Conservation (phyloP, 2,113 vertebrate genomes). For the Anas platyrhynchos region DNA sequence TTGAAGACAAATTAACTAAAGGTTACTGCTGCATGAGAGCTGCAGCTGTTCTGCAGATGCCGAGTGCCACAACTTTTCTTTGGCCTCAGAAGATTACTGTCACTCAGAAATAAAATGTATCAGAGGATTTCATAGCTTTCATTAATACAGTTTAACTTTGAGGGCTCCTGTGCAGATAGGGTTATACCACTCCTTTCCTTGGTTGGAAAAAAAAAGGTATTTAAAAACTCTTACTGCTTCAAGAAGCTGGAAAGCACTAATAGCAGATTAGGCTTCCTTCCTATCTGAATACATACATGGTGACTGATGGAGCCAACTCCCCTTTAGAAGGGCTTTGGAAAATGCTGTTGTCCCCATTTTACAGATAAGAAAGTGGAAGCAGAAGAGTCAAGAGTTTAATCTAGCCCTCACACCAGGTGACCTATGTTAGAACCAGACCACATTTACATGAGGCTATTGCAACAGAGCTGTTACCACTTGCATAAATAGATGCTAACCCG, state of each 20-base stretch:
- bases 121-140: background rate
- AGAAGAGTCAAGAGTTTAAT: constrained; percentile 62
- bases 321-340: constrained; percentile 3
- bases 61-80: background rate
- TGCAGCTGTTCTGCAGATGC: constrained; percentile 58
- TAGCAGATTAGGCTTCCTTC: constrained; percentile 33
- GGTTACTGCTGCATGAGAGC: constrained; percentile 55
- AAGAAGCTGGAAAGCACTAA: constrained; percentile 24
- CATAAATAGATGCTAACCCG: background rate
- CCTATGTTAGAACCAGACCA: background rate
- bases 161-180: background rate
- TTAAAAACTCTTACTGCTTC: constrained; percentile 15
- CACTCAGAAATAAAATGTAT: constrained; percentile 16
- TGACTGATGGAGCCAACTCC: constrained; percentile 39
- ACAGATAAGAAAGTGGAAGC: constrained; percentile 64
- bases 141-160: background rate
- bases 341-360: constrained; percentile 39
- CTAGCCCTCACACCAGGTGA: constrained; percentile 53
- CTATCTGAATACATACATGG: constrained; percentile 56
- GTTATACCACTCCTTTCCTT: background rate
- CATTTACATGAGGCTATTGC: constrained; percentile 27
- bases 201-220: background rate
- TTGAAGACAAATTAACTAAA: constrained; percentile 63
- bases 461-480: background rate
- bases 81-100: background rate